A percentile compares a stretch with the other conserved stretches of the same genome.
These are phyloP conservation scores for Bettongia penicillata DNA, from an alignment of 2,113 vertebrate species.

Conservation along the genomic window DNA sequence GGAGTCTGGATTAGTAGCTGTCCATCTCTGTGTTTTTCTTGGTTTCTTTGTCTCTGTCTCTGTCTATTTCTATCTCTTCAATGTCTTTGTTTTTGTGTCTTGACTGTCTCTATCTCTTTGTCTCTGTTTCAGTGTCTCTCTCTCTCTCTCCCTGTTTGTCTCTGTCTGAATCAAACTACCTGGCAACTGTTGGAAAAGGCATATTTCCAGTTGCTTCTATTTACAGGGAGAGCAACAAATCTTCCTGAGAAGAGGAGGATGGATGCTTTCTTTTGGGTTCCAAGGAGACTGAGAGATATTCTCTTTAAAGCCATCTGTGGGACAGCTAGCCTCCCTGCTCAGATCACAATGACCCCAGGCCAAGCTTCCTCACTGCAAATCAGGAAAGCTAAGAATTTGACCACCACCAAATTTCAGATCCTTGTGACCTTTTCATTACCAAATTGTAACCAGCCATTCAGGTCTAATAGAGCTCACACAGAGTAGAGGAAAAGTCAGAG, in stretches of 20 bases:
- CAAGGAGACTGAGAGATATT: background rate
- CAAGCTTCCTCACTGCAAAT: background rate
- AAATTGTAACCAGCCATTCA: background rate
- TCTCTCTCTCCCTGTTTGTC: no score
- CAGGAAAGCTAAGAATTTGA: background rate
- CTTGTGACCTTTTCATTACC: background rate
- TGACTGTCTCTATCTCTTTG: no score
- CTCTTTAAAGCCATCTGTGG: slow-evolving; percentile 36
- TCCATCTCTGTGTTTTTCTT: no score
- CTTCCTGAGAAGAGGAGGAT: background rate
- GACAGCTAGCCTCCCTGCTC: background rate
- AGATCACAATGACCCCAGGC: background rate
- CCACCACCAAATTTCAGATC: background rate
- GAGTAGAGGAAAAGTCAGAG: background rate
- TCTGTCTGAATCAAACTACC: background rate
- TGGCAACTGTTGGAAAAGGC: slow-evolving; percentile 11
- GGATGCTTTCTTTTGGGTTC: background rate
- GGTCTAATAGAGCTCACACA: background rate
- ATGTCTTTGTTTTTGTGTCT: no score
- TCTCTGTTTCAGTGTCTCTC: no score
- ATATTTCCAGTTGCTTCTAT: background rate
- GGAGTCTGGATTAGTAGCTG: background rate
- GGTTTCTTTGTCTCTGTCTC: no score
- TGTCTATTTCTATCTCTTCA: no score
- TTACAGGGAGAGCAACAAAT: background rate